Conservation (phyloP, 2,888 invertebrate genomes). For the Amphipyra tragopoginis region DNA sequence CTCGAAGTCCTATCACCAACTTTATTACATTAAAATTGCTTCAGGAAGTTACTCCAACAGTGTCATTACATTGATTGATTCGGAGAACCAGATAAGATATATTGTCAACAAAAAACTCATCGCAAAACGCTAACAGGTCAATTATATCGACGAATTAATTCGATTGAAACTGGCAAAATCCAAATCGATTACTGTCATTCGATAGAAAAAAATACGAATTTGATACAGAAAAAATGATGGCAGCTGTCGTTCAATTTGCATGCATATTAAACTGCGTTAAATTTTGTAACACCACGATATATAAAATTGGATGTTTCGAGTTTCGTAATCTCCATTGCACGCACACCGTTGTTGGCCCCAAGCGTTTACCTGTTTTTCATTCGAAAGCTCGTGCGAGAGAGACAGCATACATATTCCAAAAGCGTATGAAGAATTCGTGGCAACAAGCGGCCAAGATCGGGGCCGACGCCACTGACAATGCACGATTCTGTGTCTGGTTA, state of each 20-base stretch:
- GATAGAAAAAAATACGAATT: constrained; percentile 29
- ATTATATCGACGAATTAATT: constrained; percentile 39
- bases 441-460: constrained; percentile 82
- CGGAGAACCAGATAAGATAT: constrained; percentile 9
- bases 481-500: constrained; percentile 88
- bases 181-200: constrained; percentile 45
- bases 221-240: constrained; percentile 41
- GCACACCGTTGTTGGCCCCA: constrained; percentile 72
- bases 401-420: constrained; percentile 80
- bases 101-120: constrained; percentile 39
- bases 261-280: constrained; percentile 69
- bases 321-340: constrained; percentile 71
- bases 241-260: constrained; percentile 62
- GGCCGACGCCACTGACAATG: constrained; percentile 88
- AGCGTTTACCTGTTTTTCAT: constrained; percentile 85
- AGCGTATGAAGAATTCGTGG: constrained; percentile 79
- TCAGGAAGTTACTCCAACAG: constrained; percentile 13
- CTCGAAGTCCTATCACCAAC: constrained; percentile 3
- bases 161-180: constrained; percentile 26
- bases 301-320: constrained; percentile 69
- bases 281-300: constrained; percentile 68
- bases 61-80: constrained; percentile 9
- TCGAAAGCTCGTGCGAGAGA: constrained; percentile 78
- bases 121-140: constrained; percentile 31
- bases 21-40: constrained; percentile 19